Conservation (phyloP, 2,888 invertebrate species). For the Caenorhabditis drosophilae region DNA sequence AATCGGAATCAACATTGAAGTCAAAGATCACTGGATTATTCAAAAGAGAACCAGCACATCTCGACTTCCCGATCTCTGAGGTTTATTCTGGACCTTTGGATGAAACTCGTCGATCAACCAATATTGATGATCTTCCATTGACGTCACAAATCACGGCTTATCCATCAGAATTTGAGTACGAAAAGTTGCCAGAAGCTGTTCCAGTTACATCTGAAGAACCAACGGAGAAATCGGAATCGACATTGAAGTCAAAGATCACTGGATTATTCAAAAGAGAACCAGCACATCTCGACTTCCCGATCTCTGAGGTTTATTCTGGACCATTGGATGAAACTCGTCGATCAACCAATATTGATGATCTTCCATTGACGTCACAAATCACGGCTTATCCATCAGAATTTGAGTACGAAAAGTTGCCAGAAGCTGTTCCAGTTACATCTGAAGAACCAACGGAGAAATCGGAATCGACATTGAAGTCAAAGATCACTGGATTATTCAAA, state of each 20-base stretch:
- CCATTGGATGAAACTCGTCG: constrained; percentile 39
- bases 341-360: constrained; percentile 9
- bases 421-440: not conserved
- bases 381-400: constrained; percentile 3
- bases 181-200: constrained; percentile 10
- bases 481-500: too few species aligned
- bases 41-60: constrained; percentile 26
- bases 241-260: constrained; percentile 23
- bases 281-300: constrained; percentile 48
- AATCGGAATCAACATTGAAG: constrained; percentile 7
- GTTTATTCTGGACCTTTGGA: constrained; percentile 37
- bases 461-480: too few species aligned
- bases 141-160: constrained; percentile 24
- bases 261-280: constrained; percentile 32
- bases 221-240: constrained; percentile 8
- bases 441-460: too few species aligned
- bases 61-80: constrained; percentile 39
- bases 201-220: constrained; percentile 10
- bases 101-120: constrained; percentile 15
- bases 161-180: constrained; percentile 22
- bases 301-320: constrained; percentile 39
- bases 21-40: constrained; percentile 37
- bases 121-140: constrained; percentile 38
- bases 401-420: not conserved
- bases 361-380: constrained; percentile 9